Conservation (phyloP, 2,113 vertebrate genomes). For the Periophthalmodon schlosseri region DNA sequence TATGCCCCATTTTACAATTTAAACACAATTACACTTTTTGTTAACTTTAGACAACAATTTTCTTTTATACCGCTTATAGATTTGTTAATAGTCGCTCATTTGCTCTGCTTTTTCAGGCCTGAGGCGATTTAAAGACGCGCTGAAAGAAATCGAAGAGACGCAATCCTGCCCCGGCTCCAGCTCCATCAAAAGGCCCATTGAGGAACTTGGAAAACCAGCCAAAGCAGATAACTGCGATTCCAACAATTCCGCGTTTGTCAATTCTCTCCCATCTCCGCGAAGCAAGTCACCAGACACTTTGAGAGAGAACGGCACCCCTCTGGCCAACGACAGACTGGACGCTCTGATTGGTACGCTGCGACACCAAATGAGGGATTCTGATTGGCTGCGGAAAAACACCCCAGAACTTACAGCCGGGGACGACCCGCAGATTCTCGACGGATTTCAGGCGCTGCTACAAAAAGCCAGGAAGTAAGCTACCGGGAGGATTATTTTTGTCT, state of each 20-base stretch:
- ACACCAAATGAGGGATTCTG: conserved; percentile 81
- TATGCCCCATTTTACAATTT: not conserved
- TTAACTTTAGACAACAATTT: not conserved
- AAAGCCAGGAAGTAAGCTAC: conserved; percentile 76
- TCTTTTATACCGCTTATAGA: conserved; percentile 1
- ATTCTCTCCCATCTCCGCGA: conserved; percentile 53
- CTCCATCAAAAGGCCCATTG: conserved; percentile 26
- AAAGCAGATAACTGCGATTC: conserved; percentile 60
- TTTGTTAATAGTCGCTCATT: not conserved
- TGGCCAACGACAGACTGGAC: conserved; percentile 68
- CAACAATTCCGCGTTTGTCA: conserved; percentile 55
- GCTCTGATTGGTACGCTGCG: conserved; percentile 81
- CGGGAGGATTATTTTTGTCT: not conserved
- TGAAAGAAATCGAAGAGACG: conserved; percentile 74
- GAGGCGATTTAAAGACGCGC: conserved; percentile 82
- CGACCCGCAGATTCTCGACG: conserved; percentile 83
- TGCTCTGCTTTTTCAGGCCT: conserved; percentile 78
- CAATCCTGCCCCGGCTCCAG: conserved; percentile 38
- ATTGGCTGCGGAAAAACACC: conserved; percentile 85
- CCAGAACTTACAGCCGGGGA: conserved; percentile 81
- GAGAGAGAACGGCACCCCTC: conserved; percentile 61
- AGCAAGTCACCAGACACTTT: conserved; percentile 66
- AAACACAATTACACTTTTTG: not conserved
- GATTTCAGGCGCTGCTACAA: conserved; percentile 83
- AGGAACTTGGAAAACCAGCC: conserved; percentile 50